Evolutionary conservation across 2,888 invertebrate genomes (phyloP), one percentile per base, ranked within the genome.

Genomic region (Ormyrus pomaceus): DNA sequence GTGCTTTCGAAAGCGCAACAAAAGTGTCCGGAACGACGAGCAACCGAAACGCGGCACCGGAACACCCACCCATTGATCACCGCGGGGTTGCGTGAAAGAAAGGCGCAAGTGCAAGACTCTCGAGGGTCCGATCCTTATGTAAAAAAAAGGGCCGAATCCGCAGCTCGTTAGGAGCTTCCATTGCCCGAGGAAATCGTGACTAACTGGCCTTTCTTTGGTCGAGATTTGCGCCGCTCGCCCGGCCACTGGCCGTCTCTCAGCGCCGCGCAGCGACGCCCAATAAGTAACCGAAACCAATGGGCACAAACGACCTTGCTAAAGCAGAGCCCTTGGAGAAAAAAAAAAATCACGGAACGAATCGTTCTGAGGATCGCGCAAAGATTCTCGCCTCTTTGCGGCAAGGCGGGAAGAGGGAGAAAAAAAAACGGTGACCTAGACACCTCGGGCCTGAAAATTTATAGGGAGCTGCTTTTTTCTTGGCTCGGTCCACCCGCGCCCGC

Each of bases 111-210:
- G 69, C 69, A 19, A 59, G 61, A 19, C 19, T 19, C 50, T 53
- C 53, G 53, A 59, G 56, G 48, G 46, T 45, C 13, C 34, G 45
- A 62, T 59, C 50, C 59, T 75, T 48, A 9, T 48, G 13, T 65
- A 46, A 19, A 75, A 68, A 62, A 79, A 70, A 51, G 69, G 64
- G 19, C 19, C 56, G 69, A 79, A 58, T 64, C 79, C 70, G 50
- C 69, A 74, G 70, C 64, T 79, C 74, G 70, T 79, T 79, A 79
- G 46, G 64, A 19, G 8, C 45, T n/a, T 58, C 58, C 74, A 79
- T 74, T 79, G 69, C 58, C 10, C 58, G 34, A 79, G 51, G n/a
- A 62, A 72, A 66, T 66, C 53, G 66, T 72, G 59, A 78, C 77
- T 78, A 72, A 72, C 66, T 19, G 66, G 2, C 53, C 71, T 64